Conservation (phyloP, 2,888 invertebrate species). For the Spilarctia lutea region DNA sequence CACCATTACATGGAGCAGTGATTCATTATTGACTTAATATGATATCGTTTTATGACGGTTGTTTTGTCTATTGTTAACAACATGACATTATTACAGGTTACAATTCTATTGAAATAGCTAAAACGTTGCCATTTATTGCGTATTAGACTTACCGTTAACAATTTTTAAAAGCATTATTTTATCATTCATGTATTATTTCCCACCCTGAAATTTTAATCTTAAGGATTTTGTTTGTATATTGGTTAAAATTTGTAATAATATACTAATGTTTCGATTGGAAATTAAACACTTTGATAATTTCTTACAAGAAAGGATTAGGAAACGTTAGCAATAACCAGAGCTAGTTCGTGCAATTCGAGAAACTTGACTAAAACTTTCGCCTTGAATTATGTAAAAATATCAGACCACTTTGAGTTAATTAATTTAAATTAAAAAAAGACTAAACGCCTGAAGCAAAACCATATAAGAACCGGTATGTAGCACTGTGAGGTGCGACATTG, state of each 20-base stretch:
- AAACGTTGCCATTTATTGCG: background rate
- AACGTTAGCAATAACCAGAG: background rate
- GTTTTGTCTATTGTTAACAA: conserved; percentile 19
- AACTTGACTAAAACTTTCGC: background rate
- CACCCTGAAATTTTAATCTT: background rate
- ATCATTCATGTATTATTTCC: background rate
- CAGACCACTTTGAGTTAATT: background rate
- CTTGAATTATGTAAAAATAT: background rate
- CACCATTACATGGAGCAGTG: conserved; percentile 14
- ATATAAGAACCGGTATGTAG: conserved; percentile 12
- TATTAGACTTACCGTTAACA: background rate
- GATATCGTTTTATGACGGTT: conserved; percentile 27
- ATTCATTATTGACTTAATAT: conserved; percentile 37
- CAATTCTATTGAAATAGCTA: background rate
- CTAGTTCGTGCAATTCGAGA: background rate
- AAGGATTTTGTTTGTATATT: too few relatives aligned
- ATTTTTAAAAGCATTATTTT: background rate
- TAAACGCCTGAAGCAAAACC: background rate
- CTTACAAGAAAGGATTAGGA: too few relatives aligned
- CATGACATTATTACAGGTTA: background rate
- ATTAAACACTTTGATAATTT: background rate
- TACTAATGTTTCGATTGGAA: background rate
- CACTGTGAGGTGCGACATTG: conserved; percentile 36
- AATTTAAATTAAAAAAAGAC: conserved; percentile 4
- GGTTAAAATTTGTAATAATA: too few relatives aligned